phyloP scores from a whole-genome alignment of 1,140 invertebrate genomes.

The Zophobas morio region DNA sequence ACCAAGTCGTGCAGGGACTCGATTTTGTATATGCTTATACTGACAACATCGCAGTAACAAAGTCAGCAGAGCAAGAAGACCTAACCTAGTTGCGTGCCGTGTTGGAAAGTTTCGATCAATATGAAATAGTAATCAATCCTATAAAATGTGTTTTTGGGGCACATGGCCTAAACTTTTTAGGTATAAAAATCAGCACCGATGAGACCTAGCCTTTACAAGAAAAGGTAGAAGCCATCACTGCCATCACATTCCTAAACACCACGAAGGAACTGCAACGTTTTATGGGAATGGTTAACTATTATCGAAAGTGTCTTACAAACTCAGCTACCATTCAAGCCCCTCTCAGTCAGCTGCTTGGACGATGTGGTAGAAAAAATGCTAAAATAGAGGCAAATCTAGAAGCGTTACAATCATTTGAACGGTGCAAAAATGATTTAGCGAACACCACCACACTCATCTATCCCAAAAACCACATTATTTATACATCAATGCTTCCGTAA shows the following conservation, averaged over 20 bases:
- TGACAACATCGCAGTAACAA: too few species aligned
- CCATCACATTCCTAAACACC: slow-evolving; percentile 40
- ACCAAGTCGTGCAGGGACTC: too few species aligned
- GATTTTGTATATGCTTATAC: too few species aligned
- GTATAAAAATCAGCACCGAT: slow-evolving; percentile 57
- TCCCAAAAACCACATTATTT: slow-evolving; percentile 44
- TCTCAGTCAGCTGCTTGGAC: slow-evolving; percentile 52
- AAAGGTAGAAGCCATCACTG: too few species aligned
- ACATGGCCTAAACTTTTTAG: slow-evolving; percentile 58
- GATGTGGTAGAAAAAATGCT: slow-evolving; percentile 48
- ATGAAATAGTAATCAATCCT: not conserved
- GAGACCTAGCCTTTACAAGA: slow-evolving; percentile 61
- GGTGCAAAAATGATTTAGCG: slow-evolving; percentile 65
- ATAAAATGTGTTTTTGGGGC: slow-evolving; percentile 5
- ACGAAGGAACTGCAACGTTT: slow-evolving; percentile 59
- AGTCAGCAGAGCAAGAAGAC: too few species aligned
- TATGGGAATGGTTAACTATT: slow-evolving; percentile 66
- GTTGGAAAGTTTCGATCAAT: not conserved
- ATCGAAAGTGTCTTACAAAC: slow-evolving; percentile 59
- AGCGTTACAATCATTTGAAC: slow-evolving; percentile 62
- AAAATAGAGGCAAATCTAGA: slow-evolving; percentile 62
- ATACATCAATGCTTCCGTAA: slow-evolving; percentile 64
- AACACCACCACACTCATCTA: slow-evolving; percentile 58
- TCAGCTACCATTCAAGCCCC: slow-evolving; percentile 58
- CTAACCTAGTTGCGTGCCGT: too few species aligned